Percentiles rank a stretch among this genome's conserved stretches.
Conservation (phyloP, 2,113 vertebrate genomes). For the Dipodomys merriami region DNA sequence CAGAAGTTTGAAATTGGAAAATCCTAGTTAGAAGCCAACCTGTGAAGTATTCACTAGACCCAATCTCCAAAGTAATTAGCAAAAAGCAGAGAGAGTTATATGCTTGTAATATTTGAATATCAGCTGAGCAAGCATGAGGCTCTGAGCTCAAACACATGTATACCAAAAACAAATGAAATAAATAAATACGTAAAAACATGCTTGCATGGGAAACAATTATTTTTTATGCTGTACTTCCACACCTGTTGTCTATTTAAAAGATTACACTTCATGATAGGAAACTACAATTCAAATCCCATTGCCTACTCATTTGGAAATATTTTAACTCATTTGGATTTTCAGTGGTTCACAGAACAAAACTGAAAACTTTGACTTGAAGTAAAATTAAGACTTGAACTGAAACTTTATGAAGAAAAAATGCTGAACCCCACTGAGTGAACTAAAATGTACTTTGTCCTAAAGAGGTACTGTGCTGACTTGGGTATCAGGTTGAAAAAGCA, state of each 20-base stretch:
- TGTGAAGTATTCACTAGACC: too few species aligned
- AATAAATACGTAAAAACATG: too few species aligned
- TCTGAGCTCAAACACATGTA: too few species aligned
- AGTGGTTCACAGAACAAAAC: conserved; percentile 51
- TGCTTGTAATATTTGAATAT: too few species aligned
- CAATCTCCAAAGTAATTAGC: too few species aligned
- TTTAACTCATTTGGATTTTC: conserved; percentile 23
- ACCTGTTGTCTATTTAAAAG: conserved; percentile 17
- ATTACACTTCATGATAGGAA: conserved; percentile 32
- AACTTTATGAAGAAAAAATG: background rate
- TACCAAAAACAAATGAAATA: too few species aligned
- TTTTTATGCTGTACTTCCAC: background rate
- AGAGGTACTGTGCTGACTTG: background rate
- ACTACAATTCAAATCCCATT: conserved; percentile 11
- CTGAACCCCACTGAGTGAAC: conserved; percentile 10
- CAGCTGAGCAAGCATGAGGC: too few species aligned
- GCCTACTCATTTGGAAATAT: background rate
- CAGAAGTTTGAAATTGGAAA: too few species aligned
- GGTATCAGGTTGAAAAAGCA: conserved; percentile 10
- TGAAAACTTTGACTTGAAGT: background rate
- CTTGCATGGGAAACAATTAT: too few species aligned
- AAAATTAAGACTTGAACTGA: background rate
- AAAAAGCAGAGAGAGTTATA: too few species aligned
- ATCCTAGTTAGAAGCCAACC: too few species aligned
- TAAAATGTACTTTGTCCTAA: background rate